These are phyloP conservation scores for Aphrophora alni DNA, from an alignment of 2,888 invertebrate genomes.

Conservation along the genomic window DNA sequence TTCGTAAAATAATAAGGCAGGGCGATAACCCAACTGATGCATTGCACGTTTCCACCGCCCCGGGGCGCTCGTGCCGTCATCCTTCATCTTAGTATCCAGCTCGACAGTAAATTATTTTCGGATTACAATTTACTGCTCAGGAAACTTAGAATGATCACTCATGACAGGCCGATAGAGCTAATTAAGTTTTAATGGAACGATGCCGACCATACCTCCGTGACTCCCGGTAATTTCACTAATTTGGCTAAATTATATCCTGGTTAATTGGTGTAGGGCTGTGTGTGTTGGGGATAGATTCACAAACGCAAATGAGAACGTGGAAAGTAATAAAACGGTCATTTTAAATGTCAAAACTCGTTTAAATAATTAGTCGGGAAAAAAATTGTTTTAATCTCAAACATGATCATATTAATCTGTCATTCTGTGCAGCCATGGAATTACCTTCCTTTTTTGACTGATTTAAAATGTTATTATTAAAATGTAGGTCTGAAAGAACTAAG, in stretches of 20 bases:
- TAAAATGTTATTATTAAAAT: too few species aligned
- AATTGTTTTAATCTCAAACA: too few species aligned
- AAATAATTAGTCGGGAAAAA: too few species aligned
- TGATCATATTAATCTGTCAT: too few species aligned
- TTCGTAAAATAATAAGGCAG: not conserved
- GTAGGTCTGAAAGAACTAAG: too few species aligned
- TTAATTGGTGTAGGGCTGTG: not conserved
- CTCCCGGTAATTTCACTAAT: not conserved
- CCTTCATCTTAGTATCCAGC: not conserved
- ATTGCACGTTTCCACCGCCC: too few species aligned
- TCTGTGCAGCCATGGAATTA: too few species aligned
- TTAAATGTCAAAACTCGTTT: too few species aligned
- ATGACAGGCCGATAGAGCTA: not conserved
- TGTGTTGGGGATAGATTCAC: not conserved
- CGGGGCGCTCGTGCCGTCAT: not conserved
- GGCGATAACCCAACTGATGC: not conserved
- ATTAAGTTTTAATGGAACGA: not conserved
- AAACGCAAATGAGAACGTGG: not conserved
- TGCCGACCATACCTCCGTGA: not conserved
- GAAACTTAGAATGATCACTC: not conserved
- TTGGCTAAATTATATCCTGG: not conserved
- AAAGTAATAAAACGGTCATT: not conserved
- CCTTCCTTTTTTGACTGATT: too few species aligned
- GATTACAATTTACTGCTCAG: not conserved
- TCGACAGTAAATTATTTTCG: not conserved